Evolutionary conservation across 2,888 invertebrate species (phyloP), one percentile per base, ranked within the genome.

Genomic region (Campoplex nolae): DNA sequence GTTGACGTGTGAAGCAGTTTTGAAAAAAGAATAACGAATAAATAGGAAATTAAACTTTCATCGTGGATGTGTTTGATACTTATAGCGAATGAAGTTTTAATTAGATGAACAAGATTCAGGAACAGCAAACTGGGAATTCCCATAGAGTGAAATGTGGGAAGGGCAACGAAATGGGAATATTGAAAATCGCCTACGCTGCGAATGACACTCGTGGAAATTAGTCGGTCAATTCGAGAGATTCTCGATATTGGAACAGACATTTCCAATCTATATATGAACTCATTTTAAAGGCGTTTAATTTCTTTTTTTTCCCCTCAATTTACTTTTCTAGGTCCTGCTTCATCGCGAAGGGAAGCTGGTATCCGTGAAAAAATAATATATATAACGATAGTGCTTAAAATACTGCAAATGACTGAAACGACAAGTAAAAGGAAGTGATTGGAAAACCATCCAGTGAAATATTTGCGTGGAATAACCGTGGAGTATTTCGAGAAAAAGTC

Each of bases 141-240:
- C 11, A 48, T 68, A 38, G 48, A 32, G 42, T 42, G 74, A 74
- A 65, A 74, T 23, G 54, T 8, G 67, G 28, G 28, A n/a, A 58
- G 71, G 48, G 62, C 56, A 77, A 45, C 68, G 76, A 62, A 85
- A 85, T 77, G 85, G 78, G 79, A 79, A 79, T 86, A 83, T 86
- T 67, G 86, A 78, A 86, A 86, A 83, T 79, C 75, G 86, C 73
- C 79, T 83, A 83, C 48, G 45, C 86, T 86, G 86, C 83, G 75
- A 86, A 83, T 86, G 86, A 86, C 86, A 86, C 83, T 83, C 70
- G 79, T 62, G 83, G 77, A 86, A 86, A 86, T 86, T 86, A 86
- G 78, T 79, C 77, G 79, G 68, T 74, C 79, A 78, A 79, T 65
- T 74, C 48, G 79, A 73, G 75, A 68, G 67, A 75, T 67, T 62